Conservation (phyloP, 2,888 invertebrate species). For the Drosophila subquinaria region DNA sequence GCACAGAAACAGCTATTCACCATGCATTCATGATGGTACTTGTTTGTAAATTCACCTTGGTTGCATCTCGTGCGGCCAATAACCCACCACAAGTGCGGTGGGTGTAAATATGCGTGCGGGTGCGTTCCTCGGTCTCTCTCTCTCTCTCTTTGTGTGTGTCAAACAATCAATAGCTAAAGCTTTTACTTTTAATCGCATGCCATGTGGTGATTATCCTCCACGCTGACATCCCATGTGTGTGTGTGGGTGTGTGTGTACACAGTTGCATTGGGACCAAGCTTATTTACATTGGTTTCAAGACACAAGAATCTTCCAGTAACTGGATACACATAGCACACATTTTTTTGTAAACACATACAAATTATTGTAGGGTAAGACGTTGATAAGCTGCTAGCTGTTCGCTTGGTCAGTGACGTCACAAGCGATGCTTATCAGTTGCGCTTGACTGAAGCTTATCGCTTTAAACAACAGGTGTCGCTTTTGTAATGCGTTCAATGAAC, state of each 20-base stretch:
- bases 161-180: slow-evolving; percentile 43
- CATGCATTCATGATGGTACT: slow-evolving; percentile 5
- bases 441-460: slow-evolving; percentile 37
- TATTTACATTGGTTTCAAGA: background rate
- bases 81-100: slow-evolving; percentile 52
- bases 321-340: background rate
- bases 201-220: slow-evolving; percentile 33
- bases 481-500: slow-evolving; percentile 54
- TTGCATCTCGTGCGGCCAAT: slow-evolving; percentile 67
- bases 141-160: background rate
- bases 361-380: slow-evolving; percentile 2
- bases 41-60: slow-evolving; percentile 40
- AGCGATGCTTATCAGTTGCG: slow-evolving; percentile 40
- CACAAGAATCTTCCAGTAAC: background rate
- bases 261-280: background rate
- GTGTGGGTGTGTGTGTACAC: background rate
- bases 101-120: slow-evolving; percentile 10
- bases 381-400: background rate
- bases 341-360: background rate
- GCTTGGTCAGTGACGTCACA: slow-evolving; percentile 41
- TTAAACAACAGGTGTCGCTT: slow-evolving; percentile 49
- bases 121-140: background rate
- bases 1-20: slow-evolving; percentile 38
- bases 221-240: slow-evolving; percentile 11
- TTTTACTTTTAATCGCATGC: slow-evolving; percentile 36